phyloP scores from a whole-genome alignment of 2,888 invertebrate genomes.

The Scaptomyza flava region DNA sequence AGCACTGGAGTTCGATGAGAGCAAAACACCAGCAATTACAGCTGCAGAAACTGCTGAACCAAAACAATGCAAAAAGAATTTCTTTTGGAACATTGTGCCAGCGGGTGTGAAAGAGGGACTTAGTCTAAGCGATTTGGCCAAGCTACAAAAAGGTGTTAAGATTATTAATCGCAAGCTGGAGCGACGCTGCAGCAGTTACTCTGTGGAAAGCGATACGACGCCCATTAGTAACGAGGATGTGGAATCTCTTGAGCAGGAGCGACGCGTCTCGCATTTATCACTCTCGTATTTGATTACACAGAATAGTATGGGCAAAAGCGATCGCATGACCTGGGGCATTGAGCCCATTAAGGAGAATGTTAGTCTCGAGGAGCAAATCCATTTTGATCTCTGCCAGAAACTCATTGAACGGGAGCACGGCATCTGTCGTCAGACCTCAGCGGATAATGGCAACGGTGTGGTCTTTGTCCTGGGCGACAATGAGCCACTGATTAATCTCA shows the following conservation, averaged over 20 bases:
- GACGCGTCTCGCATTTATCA: conserved; percentile 75
- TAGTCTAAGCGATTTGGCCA: conserved; percentile 77
- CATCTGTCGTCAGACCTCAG: conserved; percentile 54
- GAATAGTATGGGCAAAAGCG: conserved; percentile 83
- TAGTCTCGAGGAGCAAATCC: conserved; percentile 82
- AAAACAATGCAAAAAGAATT: conserved; percentile 63
- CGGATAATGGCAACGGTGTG: conserved; percentile 84
- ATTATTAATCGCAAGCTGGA: conserved; percentile 72
- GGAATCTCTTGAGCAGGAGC: conserved; percentile 54
- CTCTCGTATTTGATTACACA: conserved; percentile 83
- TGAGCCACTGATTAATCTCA: conserved; percentile 88
- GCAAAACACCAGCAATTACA: conserved; percentile 25
- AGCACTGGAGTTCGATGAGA: conserved; percentile 80
- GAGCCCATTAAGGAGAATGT: conserved; percentile 83
- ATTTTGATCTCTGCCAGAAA: conserved; percentile 79
- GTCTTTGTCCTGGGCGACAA: conserved; percentile 90
- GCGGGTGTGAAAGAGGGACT: conserved; percentile 81
- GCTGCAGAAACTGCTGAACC: conserved; percentile 28
- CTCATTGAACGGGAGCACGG: conserved; percentile 76
- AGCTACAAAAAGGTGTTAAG: conserved; percentile 68
- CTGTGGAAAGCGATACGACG: conserved; percentile 53
- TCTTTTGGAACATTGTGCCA: conserved; percentile 82
- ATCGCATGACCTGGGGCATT: conserved; percentile 84
- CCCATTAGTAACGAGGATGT: conserved; percentile 2
- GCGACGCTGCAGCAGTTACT: conserved; percentile 71